Evolutionary conservation across 2,113 vertebrate genomes (phyloP).

Genomic region (Galeopterus variegatus): DNA sequence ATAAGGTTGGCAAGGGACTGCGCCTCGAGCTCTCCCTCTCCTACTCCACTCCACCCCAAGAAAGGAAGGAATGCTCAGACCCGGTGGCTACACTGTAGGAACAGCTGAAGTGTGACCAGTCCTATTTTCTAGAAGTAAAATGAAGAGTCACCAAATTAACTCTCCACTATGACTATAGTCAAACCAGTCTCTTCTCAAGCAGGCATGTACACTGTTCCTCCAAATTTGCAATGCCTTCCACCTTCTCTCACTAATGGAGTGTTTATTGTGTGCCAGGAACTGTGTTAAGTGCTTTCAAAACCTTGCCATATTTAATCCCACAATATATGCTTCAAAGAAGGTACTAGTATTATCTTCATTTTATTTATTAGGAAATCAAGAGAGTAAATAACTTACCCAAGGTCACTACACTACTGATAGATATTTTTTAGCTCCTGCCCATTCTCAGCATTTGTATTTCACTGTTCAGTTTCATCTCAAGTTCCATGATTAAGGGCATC

Average conservation of each 20-base stretch:
- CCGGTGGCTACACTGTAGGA: neutral
- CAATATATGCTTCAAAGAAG: neutral
- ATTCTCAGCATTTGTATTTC: slow-evolving; percentile 1
- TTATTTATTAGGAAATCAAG: slow-evolving; percentile 43
- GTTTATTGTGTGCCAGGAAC: neutral
- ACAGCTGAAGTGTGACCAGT: slow-evolving; percentile 18
- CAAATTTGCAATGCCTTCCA: neutral
- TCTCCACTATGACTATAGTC: neutral
- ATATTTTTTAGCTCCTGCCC: neutral
- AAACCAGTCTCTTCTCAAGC: neutral
- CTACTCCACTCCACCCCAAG: neutral
- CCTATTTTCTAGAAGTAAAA: slow-evolving; percentile 37
- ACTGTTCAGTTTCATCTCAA: neutral
- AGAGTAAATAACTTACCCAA: neutral
- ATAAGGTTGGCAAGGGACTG: neutral
- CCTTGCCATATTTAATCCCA: neutral
- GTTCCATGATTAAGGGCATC: neutral
- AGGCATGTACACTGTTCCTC: neutral
- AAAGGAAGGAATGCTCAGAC: neutral
- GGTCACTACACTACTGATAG: neutral
- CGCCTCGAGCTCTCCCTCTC: neutral
- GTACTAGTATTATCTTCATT: slow-evolving; percentile 4
- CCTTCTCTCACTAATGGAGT: neutral
- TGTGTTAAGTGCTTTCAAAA: slow-evolving; percentile 7
- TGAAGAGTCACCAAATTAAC: neutral